Percentiles rank a stretch among this genome's conserved stretches.
Conservation (phyloP, 2,113 vertebrate species). For the Gopherus evgoodei region DNA sequence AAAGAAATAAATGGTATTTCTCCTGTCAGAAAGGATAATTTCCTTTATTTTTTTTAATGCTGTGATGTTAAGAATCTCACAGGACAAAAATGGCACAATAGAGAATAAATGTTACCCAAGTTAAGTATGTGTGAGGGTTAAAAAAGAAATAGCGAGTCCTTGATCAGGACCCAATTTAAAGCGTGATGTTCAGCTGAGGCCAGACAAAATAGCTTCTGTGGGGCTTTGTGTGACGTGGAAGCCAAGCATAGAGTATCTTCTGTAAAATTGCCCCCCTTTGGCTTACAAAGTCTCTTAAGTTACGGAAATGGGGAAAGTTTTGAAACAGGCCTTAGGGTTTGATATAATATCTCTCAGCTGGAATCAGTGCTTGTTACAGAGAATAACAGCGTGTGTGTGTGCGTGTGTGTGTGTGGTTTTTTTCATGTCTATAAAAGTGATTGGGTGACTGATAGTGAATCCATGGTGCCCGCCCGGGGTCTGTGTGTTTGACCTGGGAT, state of each 20-base stretch:
- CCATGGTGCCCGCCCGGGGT: conserved; percentile 74
- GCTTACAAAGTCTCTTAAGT: conserved; percentile 68
- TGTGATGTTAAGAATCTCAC: not conserved
- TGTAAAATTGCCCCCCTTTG: conserved; percentile 69
- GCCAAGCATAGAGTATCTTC: conserved; percentile 70
- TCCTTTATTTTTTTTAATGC: not conserved
- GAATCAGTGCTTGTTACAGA: conserved; percentile 72
- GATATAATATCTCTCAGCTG: conserved; percentile 77
- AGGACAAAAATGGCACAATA: not conserved
- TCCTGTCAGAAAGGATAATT: not conserved
- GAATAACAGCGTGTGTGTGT: conserved; percentile 44
- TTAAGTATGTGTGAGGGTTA: conserved; percentile 46
- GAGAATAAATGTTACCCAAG: not conserved
- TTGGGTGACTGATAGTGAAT: conserved; percentile 80
- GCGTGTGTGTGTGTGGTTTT: not conserved
- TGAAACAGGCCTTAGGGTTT: conserved; percentile 75
- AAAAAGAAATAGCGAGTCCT: conserved; percentile 56
- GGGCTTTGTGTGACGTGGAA: conserved; percentile 65
- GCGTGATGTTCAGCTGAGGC: conserved; percentile 62
- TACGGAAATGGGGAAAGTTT: conserved; percentile 75
- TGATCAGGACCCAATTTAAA: conserved; percentile 67
- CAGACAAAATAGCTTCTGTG: conserved; percentile 63
- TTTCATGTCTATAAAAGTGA: conserved; percentile 73
- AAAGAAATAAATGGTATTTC: not conserved
- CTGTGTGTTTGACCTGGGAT: conserved; percentile 77